Percentiles rank a stretch among this genome's conserved stretches.
phyloP scores from a whole-genome alignment of 2,797 vertebrate genomes.

The Acanthornis magna region DNA sequence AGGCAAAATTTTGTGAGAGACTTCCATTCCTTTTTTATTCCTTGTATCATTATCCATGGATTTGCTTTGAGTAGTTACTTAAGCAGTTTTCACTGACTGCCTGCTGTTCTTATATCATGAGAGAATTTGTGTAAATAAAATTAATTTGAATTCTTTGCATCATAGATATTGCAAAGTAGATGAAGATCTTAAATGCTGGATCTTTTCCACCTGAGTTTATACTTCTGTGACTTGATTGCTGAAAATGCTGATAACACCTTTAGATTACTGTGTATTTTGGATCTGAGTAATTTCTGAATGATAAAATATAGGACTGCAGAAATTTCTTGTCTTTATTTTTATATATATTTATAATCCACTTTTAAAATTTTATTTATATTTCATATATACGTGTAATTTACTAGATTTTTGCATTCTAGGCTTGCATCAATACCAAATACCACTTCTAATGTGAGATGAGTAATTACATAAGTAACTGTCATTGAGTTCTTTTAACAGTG shows the following conservation, averaged over 20 bases:
- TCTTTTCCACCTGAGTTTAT: not conserved
- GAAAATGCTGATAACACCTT: not conserved
- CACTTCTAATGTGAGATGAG: not conserved
- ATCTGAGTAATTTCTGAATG: not conserved
- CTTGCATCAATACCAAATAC: not conserved
- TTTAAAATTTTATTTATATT: fast-evolving
- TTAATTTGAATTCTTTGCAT: not conserved
- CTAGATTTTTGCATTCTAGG: not conserved
- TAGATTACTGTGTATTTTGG: not conserved
- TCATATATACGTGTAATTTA: not conserved
- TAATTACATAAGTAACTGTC: not conserved
- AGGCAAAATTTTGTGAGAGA: not conserved
- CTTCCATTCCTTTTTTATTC: not conserved
- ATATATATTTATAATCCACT: not conserved
- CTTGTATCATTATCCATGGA: not conserved
- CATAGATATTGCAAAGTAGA: not conserved
- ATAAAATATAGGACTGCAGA: not conserved
- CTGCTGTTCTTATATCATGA: not conserved
- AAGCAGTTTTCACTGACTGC: not conserved
- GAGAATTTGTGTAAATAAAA: not conserved
- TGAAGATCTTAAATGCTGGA: not conserved
- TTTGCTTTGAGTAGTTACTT: not conserved
- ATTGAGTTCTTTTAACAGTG: not conserved
- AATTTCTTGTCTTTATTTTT: not conserved
- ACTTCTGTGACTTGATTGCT: not conserved